phyloP scores from a whole-genome alignment of 2,797 vertebrate species.

The Atherinosoma microstoma region DNA sequence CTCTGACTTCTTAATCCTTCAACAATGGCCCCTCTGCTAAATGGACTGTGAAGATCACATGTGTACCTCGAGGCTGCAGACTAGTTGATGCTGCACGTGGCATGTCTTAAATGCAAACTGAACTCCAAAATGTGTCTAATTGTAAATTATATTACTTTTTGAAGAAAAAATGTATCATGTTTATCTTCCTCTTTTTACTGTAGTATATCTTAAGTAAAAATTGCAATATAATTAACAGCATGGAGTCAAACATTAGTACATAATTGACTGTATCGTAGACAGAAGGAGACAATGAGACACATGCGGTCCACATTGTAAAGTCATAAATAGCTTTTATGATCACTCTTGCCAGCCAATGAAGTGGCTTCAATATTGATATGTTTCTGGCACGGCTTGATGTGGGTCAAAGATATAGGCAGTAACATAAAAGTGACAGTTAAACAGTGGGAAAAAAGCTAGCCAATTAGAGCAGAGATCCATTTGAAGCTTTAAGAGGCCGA shows the following conservation, averaged over 20 bases:
- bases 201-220: neutral
- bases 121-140: neutral
- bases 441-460: conserved; percentile 15
- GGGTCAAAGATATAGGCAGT: conserved; percentile 33
- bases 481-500: conserved; percentile 1
- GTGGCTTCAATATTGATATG: conserved; percentile 32
- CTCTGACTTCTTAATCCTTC: neutral
- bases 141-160: neutral
- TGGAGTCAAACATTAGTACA: neutral
- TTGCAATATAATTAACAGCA: neutral
- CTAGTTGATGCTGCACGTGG: conserved; percentile 2
- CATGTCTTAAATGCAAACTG: neutral
- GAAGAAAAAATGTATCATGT: neutral
- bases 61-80: conserved; percentile 13
- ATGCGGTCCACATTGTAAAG: conserved; percentile 7
- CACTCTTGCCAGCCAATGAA: conserved; percentile 23
- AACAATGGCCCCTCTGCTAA: neutral
- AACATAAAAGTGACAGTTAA: conserved; percentile 23
- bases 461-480: conserved; percentile 14
- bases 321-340: conserved; percentile 48
- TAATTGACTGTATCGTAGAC: neutral
- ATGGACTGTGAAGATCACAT: conserved; percentile 15
- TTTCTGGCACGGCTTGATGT: conserved; percentile 27
- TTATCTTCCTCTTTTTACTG: neutral
- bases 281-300: neutral